Percentiles rank a stretch among this genome's conserved stretches.
phyloP scores from a whole-genome alignment of 2,113 vertebrate species.

The Lethenteron reissneri region DNA sequence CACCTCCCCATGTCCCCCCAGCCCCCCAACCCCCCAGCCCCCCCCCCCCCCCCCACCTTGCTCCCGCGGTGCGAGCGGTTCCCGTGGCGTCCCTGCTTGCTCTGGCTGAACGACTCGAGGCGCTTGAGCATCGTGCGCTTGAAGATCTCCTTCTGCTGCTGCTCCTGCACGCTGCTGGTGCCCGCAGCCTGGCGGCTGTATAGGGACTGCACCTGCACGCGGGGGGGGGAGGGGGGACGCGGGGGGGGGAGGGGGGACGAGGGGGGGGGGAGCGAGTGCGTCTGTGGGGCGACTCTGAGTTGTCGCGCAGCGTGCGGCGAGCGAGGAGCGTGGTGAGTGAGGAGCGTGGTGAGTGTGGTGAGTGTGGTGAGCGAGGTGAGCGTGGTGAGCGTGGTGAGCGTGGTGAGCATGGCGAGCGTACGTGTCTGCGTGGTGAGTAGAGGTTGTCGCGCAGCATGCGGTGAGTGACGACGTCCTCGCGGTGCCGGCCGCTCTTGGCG shows the following conservation, averaged over 20 bases:
- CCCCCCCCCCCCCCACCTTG: no score
- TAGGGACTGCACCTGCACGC: slow-evolving; percentile 43
- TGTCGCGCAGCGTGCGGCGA: no score
- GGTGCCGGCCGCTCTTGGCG: slow-evolving; percentile 37
- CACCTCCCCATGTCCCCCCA: no score
- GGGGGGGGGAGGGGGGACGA: no score
- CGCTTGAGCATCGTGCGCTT: slow-evolving; percentile 83
- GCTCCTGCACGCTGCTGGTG: slow-evolving; percentile 37
- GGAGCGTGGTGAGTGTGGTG: no score
- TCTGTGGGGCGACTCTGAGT: no score
- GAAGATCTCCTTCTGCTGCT: slow-evolving; percentile 75
- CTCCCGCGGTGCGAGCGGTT: no score
- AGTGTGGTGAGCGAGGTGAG: no score
- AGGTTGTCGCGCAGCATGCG: slow-evolving; percentile 68
- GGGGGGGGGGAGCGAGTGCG: no score
- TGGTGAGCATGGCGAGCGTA: slow-evolving; percentile 10
- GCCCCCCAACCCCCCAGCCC: no score
- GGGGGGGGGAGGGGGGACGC: background rate
- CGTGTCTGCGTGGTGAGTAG: slow-evolving; percentile 68
- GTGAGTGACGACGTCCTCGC: slow-evolving; percentile 64
- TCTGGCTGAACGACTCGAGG: slow-evolving; percentile 72
- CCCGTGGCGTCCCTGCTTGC: slow-evolving; percentile 36
- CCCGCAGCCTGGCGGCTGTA: slow-evolving; percentile 63
- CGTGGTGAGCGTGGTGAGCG: background rate
- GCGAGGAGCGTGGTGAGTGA: no score